Evolutionary conservation across 2,888 invertebrate genomes (phyloP).

Genomic region (Amiota minor): DNA sequence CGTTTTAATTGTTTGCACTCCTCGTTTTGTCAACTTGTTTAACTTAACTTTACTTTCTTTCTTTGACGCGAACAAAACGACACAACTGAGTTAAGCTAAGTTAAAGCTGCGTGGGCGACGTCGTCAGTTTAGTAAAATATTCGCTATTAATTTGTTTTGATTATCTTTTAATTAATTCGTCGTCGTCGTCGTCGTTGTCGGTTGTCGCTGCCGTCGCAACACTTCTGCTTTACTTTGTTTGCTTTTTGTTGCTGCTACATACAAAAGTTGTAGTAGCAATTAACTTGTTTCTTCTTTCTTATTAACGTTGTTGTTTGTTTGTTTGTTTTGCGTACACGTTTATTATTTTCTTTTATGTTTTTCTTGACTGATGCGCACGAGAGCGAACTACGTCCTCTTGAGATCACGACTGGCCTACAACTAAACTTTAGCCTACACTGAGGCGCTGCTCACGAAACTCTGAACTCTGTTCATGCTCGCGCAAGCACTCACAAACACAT

Average conservation of each 20-base stretch:
- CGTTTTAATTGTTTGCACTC: conserved; percentile 25
- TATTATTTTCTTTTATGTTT: conserved; percentile 9
- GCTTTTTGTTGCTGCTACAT: background rate
- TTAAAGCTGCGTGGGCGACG: conserved; percentile 13
- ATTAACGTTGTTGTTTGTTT: conserved; percentile 20
- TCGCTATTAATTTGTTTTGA: conserved; percentile 65
- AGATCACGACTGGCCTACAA: conserved; percentile 61
- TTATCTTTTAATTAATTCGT: conserved; percentile 68
- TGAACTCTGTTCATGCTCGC: conserved; percentile 31
- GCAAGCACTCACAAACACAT: conserved; percentile 44
- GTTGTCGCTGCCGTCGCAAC: conserved; percentile 28
- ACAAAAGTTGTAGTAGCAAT: background rate
- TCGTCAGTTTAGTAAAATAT: conserved; percentile 44
- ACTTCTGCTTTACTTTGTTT: conserved; percentile 2
- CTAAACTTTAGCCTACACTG: conserved; percentile 54
- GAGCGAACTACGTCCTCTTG: conserved; percentile 71
- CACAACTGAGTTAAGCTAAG: too few species aligned
- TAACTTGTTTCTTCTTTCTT: conserved; percentile 31
- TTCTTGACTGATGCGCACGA: conserved; percentile 41
- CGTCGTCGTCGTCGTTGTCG: conserved; percentile 48
- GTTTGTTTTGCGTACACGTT: conserved; percentile 8
- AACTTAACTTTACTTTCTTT: too few species aligned
- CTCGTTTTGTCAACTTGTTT: too few species aligned
- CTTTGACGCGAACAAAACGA: too few species aligned
- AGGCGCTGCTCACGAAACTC: conserved; percentile 57